Evolutionary conservation across 2,797 vertebrate species (phyloP).

Genomic region (Huso huso): DNA sequence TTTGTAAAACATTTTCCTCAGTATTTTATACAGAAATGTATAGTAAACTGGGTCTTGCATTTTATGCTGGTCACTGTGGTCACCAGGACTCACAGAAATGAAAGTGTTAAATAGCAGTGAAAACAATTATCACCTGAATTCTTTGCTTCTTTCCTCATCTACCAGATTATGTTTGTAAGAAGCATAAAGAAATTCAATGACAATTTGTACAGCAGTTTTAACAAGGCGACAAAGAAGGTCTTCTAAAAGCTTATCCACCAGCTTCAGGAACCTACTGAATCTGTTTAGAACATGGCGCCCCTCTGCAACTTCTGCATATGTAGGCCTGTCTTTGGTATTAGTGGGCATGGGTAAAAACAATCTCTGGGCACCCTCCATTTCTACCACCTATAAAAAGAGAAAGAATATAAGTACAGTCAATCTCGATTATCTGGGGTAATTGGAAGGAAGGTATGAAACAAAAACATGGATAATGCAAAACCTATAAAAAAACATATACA

Average conservation of each 20-base stretch:
- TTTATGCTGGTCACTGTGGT: no score
- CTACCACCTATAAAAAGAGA: conserved; percentile 38
- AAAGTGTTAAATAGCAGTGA: no score
- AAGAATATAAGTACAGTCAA: conserved; percentile 1
- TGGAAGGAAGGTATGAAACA: no score
- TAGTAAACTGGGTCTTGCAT: no score
- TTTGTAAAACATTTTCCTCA: no score
- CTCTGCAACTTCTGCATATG: conserved; percentile 33
- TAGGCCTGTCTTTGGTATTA: conserved; percentile 13
- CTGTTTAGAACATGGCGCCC: conserved; percentile 32
- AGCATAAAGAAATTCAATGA: conserved; percentile 32
- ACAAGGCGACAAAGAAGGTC: conserved; percentile 43
- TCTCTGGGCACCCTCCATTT: conserved; percentile 32
- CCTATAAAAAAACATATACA: no score
- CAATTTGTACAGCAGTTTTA: conserved; percentile 28
- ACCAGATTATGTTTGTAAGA: conserved; percentile 26
- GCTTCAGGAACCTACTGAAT: conserved; percentile 33
- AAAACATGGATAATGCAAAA: no score
- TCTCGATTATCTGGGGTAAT: no score
- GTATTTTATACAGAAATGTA: no score
- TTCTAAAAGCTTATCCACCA: conserved; percentile 49
- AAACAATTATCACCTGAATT: conserved; percentile 21
- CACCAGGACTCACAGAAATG: no score
- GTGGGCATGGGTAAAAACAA: conserved; percentile 29
- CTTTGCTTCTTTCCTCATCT: conserved; percentile 16